These are phyloP conservation scores for Phaenicophaeus curvirostris DNA, from an alignment of 2,797 vertebrate genomes.

Conservation along the genomic window DNA sequence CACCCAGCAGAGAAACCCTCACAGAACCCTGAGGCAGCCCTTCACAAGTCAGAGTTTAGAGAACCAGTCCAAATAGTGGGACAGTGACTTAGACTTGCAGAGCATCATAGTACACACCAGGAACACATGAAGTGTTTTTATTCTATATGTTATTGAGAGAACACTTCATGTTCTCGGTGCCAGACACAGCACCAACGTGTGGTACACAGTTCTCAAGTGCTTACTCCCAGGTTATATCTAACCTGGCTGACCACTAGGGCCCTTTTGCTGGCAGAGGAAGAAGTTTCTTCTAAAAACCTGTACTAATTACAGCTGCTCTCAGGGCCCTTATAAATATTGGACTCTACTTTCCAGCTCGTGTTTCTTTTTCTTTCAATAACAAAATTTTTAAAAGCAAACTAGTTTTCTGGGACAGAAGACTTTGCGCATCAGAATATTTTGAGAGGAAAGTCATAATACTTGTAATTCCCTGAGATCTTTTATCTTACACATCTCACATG, in stretches of 20 bases:
- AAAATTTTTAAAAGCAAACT: not conserved
- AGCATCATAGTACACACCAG: not conserved
- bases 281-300: constrained; percentile 35
- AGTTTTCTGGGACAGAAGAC: constrained; percentile 16
- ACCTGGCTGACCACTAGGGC: constrained; percentile 30
- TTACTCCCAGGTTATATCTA: constrained; percentile 9
- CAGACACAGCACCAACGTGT: not conserved
- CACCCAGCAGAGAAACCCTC: not conserved
- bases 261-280: constrained; percentile 19
- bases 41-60: not conserved
- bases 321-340: constrained; percentile 32
- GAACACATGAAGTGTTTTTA: not conserved
- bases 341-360: constrained; percentile 22
- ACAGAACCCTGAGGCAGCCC: not conserved
- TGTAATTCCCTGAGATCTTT: constrained; percentile 13
- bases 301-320: constrained; percentile 39
- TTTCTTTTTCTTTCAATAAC: constrained; percentile 24
- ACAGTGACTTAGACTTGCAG: not conserved
- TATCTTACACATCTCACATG: not conserved
- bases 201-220: not conserved
- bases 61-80: not conserved
- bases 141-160: not conserved
- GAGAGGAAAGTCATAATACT: constrained; percentile 43
- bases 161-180: not conserved
- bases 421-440: not conserved